phyloP scores from a whole-genome alignment of 2,888 invertebrate genomes.

The Himalopsyche kuldschensis region DNA sequence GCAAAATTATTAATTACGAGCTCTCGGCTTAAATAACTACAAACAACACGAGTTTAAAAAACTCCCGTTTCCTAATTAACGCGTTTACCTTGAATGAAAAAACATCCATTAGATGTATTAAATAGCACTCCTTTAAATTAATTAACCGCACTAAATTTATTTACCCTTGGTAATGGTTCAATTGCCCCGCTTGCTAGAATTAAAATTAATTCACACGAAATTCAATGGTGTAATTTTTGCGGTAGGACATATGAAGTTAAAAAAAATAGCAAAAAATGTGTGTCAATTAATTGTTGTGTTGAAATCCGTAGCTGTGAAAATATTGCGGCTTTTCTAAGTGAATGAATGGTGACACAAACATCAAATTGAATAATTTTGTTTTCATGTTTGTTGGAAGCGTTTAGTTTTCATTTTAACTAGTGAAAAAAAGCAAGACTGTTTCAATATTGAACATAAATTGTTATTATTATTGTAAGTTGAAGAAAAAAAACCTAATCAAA shows the following conservation, averaged over 20 bases:
- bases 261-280: not conserved
- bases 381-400: too few relatives aligned
- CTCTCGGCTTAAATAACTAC: not conserved
- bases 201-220: not conserved
- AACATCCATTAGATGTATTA: not conserved
- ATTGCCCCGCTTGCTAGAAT: not conserved
- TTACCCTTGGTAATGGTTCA: slow-evolving; percentile 1
- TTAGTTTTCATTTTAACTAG: too few relatives aligned
- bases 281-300: not conserved
- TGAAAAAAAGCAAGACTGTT: too few relatives aligned
- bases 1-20: not conserved
- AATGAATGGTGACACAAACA: not conserved
- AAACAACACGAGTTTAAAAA: not conserved
- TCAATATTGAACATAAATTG: too few relatives aligned
- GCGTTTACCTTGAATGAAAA: not conserved
- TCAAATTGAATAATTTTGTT: not conserved
- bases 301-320: not conserved
- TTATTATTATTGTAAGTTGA: too few relatives aligned
- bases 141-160: not conserved
- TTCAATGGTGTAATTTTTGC: not conserved
- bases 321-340: not conserved
- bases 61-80: not conserved
- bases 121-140: not conserved
- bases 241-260: not conserved
- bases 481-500: too few relatives aligned